Evolutionary conservation across 2,888 invertebrate species (phyloP).

Genomic region (Thymelicus sylvestris): DNA sequence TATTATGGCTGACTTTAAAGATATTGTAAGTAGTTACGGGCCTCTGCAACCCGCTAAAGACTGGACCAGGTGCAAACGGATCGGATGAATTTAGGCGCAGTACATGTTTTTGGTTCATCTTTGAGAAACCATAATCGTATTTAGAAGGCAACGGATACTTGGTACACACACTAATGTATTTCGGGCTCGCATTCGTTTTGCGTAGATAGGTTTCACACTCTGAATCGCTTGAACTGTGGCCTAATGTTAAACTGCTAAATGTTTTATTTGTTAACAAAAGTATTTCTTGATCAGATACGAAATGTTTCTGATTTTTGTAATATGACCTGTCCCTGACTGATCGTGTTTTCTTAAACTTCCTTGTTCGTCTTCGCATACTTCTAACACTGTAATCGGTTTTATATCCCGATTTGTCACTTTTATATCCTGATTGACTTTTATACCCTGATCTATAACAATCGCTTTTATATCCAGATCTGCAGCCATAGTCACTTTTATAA

Average conservation of each 20-base stretch:
- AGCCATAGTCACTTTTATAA: slow-evolving; percentile 86
- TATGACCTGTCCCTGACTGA: slow-evolving; percentile 80
- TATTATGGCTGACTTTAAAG: slow-evolving; percentile 77
- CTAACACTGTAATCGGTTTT: slow-evolving; percentile 85
- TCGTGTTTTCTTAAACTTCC: slow-evolving; percentile 79
- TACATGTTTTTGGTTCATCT: slow-evolving; percentile 67
- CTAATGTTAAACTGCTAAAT: slow-evolving; percentile 82
- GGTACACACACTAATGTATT: slow-evolving; percentile 75
- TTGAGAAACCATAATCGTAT: slow-evolving; percentile 71
- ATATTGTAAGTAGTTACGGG: slow-evolving; percentile 76
- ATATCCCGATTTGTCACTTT: slow-evolving; percentile 86
- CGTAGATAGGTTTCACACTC: slow-evolving; percentile 77
- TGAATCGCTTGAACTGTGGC: slow-evolving; percentile 83
- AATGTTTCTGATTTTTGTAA: slow-evolving; percentile 83
- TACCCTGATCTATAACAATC: slow-evolving; percentile 84
- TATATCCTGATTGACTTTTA: slow-evolving; percentile 85
- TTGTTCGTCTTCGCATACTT: slow-evolving; percentile 76
- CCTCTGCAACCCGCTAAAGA: slow-evolving; percentile 77
- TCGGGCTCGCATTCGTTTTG: slow-evolving; percentile 72
- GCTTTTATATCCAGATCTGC: slow-evolving; percentile 80
- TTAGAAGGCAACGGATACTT: slow-evolving; percentile 74
- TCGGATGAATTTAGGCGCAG: slow-evolving; percentile 71
- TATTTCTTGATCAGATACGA: slow-evolving; percentile 86
- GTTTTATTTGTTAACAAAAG: slow-evolving; percentile 82
- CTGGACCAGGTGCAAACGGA: slow-evolving; percentile 80